Conservation (phyloP, 2,888 invertebrate species). For the Drosophila imparisetae region DNA sequence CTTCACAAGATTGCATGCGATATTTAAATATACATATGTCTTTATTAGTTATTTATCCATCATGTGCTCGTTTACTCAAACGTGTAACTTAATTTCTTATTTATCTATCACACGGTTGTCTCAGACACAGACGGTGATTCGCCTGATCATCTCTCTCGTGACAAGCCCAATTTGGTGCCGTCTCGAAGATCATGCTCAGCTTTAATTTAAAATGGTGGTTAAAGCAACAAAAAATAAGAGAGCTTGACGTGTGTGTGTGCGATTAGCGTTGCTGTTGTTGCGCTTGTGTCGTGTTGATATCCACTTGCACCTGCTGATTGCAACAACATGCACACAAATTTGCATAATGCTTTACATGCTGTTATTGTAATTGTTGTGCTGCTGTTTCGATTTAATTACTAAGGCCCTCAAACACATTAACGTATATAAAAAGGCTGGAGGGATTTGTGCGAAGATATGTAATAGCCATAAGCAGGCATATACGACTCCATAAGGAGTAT, state of each 20-base stretch:
- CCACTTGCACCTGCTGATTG: slow-evolving; percentile 38
- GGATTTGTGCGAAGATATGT: neutral
- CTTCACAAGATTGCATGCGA: slow-evolving; percentile 75
- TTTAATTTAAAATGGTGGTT: slow-evolving; percentile 65
- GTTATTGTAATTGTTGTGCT: slow-evolving; percentile 67
- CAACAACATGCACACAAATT: slow-evolving; percentile 77
- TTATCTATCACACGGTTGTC: neutral
- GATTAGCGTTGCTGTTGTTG: slow-evolving; percentile 68
- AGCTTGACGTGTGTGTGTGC: slow-evolving; percentile 83
- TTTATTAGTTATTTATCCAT: slow-evolving; percentile 11
- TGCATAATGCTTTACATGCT: slow-evolving; percentile 84
- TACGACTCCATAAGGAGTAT: neutral
- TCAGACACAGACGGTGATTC: slow-evolving; percentile 49
- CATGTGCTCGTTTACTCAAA: slow-evolving; percentile 40
- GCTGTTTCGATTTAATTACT: slow-evolving; percentile 15
- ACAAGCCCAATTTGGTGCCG: slow-evolving; percentile 57
- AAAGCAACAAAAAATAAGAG: slow-evolving; percentile 26
- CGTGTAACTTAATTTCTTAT: neutral
- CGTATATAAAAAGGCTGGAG: neutral
- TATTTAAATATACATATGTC: slow-evolving; percentile 37
- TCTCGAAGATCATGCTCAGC: slow-evolving; percentile 75
- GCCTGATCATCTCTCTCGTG: slow-evolving; percentile 49
- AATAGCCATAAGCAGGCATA: neutral
- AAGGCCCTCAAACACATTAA: neutral
- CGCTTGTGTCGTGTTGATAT: slow-evolving; percentile 22